These are phyloP conservation scores for Acropora tenuis DNA, from an alignment of 64 coral and sea anemone genomes.

Conservation along the genomic window DNA sequence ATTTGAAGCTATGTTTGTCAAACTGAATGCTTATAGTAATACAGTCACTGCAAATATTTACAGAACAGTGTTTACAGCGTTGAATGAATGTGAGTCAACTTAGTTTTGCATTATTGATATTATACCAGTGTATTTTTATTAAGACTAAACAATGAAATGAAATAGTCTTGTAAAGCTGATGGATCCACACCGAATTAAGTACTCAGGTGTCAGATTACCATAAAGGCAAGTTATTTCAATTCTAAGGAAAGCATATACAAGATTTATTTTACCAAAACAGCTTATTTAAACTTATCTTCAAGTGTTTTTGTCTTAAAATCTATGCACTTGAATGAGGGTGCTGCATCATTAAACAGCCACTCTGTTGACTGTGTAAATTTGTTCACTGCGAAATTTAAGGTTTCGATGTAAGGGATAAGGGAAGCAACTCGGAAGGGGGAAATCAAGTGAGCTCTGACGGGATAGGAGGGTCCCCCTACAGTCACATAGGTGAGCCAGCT, in stretches of 20 bases:
- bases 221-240: too few species aligned
- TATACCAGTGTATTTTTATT: not conserved
- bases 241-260: not conserved
- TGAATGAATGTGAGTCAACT: not conserved
- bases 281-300: not conserved
- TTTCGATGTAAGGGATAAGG: slow-evolving; percentile 4
- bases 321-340: slow-evolving; percentile 21
- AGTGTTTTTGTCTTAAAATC: slow-evolving; percentile 16
- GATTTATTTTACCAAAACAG: not conserved
- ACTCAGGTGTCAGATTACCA: not conserved
- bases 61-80: not conserved
- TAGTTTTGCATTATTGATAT: not conserved
- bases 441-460: not conserved
- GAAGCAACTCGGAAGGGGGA: not conserved
- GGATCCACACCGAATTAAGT: not conserved
- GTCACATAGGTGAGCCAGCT: slow-evolving; percentile 6
- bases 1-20: too few species aligned
- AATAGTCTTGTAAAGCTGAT: not conserved
- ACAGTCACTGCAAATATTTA: too few species aligned
- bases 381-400: not conserved
- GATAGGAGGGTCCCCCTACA: slow-evolving; percentile 23
- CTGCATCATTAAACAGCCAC: slow-evolving; percentile 30
- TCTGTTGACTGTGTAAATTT: not conserved
- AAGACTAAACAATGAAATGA: not conserved
- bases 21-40: too few species aligned